Base-by-base conservation (phyloP, 92 coral and sea anemone species). In the Blastomussa wellsi region DNA sequence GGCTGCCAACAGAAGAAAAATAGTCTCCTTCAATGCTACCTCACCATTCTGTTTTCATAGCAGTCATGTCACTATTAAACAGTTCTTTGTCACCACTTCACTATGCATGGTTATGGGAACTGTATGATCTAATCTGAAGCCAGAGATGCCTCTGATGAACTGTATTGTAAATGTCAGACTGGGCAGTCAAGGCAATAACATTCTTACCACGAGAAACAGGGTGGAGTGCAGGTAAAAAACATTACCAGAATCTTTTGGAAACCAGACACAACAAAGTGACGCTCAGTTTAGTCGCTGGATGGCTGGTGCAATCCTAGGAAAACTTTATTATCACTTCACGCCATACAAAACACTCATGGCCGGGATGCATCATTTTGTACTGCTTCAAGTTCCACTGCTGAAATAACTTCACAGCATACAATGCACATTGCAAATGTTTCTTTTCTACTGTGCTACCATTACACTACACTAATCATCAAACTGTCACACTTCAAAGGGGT, bases 321-420 rank as follows among this genome's bases (percentile, higher is more conserved):
- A 31, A 80, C 84, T 80, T 80, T 44, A 80, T 80, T 80, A 26
- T 62, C 62, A 80, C 84, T 80, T 66, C 44, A 31, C 22, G 60
- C 49, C 81, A 55, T 37, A 75, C 64, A 75, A 32, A 52, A 55
- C 80, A 52, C 81, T 64, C 69, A 39, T 20, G 53, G 49, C 52
- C 44, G 64, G n/a, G 70, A 29, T 31, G 32, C 10, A 14, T 44
- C 42, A 14, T 28, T 42, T 55, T 39, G 42, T 12, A 48, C 22
- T 19, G 37, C 36, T 11, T 55, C 26, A 28, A 42, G 68, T 65
- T 47, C 60, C 42, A 32, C 29, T 0, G 52, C 74, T 67, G 74
- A 66, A 65, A 67, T 10, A 37, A n/a, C 48, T 57, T 37, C 22
- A 52, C 17, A 8, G 81, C 69, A 77, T n/a, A 57, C 69, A 65